Conservation (phyloP, 1,140 invertebrate genomes). For the Macrobrachium rosenbergii region DNA sequence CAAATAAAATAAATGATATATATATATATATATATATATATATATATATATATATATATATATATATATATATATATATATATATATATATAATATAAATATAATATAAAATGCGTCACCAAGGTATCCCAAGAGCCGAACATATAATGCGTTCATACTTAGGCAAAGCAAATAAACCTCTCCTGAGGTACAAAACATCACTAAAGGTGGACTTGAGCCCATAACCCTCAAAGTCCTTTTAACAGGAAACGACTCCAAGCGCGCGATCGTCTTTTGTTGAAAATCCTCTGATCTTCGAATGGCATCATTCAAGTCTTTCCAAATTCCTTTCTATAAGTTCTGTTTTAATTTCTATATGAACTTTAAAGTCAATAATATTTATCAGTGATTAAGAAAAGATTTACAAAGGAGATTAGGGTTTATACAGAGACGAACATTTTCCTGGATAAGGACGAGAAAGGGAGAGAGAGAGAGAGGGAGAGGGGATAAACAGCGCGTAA, state of each 20-base stretch:
- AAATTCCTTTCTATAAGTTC: too few species aligned
- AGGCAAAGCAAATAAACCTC: background rate
- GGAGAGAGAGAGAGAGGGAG: background rate
- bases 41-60: constrained; percentile 39
- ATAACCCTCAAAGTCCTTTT: too few species aligned
- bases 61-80: background rate
- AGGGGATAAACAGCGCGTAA: constrained; percentile 12
- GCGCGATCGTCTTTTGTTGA: too few species aligned
- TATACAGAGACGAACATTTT: background rate
- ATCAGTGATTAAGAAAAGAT: background rate
- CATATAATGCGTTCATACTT: background rate
- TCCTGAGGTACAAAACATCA: background rate
- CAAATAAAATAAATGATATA: background rate
- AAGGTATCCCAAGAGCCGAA: background rate
- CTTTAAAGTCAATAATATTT: too few species aligned
- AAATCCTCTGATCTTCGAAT: too few species aligned
- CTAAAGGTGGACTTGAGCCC: background rate
- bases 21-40: constrained; percentile 19
- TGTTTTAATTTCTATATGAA: too few species aligned
- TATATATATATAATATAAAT: background rate
- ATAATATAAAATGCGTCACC: background rate
- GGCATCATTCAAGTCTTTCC: too few species aligned
- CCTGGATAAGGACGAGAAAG: background rate
- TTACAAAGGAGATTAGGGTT: background rate
- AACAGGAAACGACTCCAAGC: too few species aligned